Evolutionary conservation across 2,888 invertebrate genomes (phyloP), one percentile per base, ranked within the genome.

Genomic region (Ichneumoninae sp.): DNA sequence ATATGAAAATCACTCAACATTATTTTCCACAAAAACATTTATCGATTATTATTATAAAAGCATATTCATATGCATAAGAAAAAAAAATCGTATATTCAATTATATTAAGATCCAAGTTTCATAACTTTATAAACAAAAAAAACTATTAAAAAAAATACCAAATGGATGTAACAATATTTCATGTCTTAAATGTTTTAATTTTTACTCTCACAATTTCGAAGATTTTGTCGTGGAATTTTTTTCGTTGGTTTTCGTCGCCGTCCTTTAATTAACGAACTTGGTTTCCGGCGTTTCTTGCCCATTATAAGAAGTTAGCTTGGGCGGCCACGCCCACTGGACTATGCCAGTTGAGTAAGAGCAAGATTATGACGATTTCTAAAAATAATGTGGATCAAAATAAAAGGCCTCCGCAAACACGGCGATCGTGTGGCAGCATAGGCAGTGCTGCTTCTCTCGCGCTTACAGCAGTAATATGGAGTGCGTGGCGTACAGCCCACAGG

Each of bases 311-410:
- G 52, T 60, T 60, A 47, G 47, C 7, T 1, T 26, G 30, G 6
- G 40, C 50, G 44, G 36, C 62, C 74, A 65, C 74, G 74, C 74
- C 74, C 74, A 65, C 50, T 19, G 30, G 50, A 52, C 50, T 47
- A 33, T 65, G 50, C 65, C 19, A 33, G 62, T 65, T 65, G 26
- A 62, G 62, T 75, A 62, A 62, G 74, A 50, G 74, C 65, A 33
- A 74, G 78, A 78, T 84, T 82, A 85, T 80, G 85, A 82, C 26
- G 80, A 78, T 82, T 83, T 82, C 86, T 86, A 86, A 84, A 84
- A 84, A 86, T 86, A 86, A 79, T 80, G 74, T 78, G 47, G 78
- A 70, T 80, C 54, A 74, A 83, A 84, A 86, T 82, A 86, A 84
- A 82, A 82, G 82, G 44, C 69, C 79, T 80, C 76, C 62, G 26